Base-by-base conservation (phyloP, 2,888 invertebrate species). In the Strigamia maritima region DNA sequence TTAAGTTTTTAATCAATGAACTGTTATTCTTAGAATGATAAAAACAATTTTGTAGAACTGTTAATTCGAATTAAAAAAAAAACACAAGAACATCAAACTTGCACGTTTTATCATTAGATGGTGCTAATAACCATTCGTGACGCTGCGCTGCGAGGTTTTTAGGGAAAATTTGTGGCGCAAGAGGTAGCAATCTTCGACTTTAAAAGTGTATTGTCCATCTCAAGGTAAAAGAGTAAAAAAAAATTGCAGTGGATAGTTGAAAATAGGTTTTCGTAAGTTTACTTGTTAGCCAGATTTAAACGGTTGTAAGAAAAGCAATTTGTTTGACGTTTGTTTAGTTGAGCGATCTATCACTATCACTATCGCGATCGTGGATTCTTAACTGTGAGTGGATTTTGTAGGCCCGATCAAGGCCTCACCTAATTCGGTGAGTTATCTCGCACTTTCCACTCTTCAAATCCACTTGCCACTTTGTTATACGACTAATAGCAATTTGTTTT, bases 381-480 rank as follows among this genome's bases (percentile, higher is more conserved):
- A 35, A 35, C 10, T 10, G 35, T 6, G 8, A 10, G 35, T 35
- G 35, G 3, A 35, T 1, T 54, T 54, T 19, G 54, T 54, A 54
- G 54, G 54, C 54, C 54, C 54, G 54, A 54, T 54, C 54, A 54
- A 54, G 54, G 54, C 54, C 54, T 54, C 19, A 19, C 54, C 54
- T 19, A 54, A 54, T 54, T 54, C 54, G 54, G 54, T 54, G 54
- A 54, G 54, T 54, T 19, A 19, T 6, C 19, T 54, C 54, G 54
- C 54, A 54, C 54, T 54, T n/a, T 54, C 3, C 44, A 44, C 14
- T 54, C 3, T 35, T 35, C 35, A 10, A 35, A 35, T 35, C 6
- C 3, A 2, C 8, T 35, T 35, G 35, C 35, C 2, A 35, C n/a
- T n/a, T n/a, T n/a, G n/a, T n/a, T n/a, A n/a, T n/a, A n/a, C n/a